Percentiles rank a stretch among this genome's conserved stretches.
phyloP scores from a whole-genome alignment of 2,888 invertebrate species.

The Perithous albicinctus region DNA sequence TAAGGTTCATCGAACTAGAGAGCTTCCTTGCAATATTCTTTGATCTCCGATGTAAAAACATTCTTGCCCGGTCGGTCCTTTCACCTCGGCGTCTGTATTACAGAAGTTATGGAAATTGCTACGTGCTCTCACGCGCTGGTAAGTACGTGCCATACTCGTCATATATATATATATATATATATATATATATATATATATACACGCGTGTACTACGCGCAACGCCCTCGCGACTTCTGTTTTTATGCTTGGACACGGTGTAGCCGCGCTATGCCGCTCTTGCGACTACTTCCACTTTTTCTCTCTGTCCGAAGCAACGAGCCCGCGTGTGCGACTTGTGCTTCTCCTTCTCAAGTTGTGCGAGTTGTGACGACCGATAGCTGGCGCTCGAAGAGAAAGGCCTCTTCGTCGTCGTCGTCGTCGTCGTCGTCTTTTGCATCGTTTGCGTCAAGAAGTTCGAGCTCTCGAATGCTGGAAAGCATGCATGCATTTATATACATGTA shows the following conservation, averaged over 20 bases:
- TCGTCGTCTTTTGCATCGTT: slow-evolving; percentile 1
- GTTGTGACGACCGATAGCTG: slow-evolving; percentile 17
- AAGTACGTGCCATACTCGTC: neutral
- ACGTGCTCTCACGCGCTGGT: slow-evolving; percentile 31
- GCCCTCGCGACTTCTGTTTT: slow-evolving; percentile 47
- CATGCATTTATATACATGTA: slow-evolving; percentile 19
- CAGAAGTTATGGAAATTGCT: slow-evolving; percentile 50
- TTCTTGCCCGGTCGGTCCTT: slow-evolving; percentile 42
- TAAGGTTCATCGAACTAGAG: slow-evolving; percentile 49
- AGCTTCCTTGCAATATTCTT: slow-evolving; percentile 38
- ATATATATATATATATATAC: slow-evolving; percentile 17
- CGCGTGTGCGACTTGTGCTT: slow-evolving; percentile 36
- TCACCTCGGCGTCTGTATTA: slow-evolving; percentile 47
- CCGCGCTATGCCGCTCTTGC: neutral
- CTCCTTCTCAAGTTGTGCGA: slow-evolving; percentile 28
- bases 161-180: slow-evolving; percentile 19
- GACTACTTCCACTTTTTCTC: slow-evolving; percentile 59
- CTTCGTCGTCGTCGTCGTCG: slow-evolving; percentile 15
- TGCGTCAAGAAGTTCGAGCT: slow-evolving; percentile 41
- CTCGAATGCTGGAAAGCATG: slow-evolving; percentile 42
- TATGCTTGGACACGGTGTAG: slow-evolving; percentile 28
- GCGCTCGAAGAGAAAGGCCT: slow-evolving; percentile 58
- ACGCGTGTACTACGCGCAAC: slow-evolving; percentile 29
- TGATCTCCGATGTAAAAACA: slow-evolving; percentile 14
- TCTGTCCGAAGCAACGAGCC: slow-evolving; percentile 39